Evolutionary conservation across 2,888 invertebrate genomes (phyloP).

Genomic region (Clanis bilineata): DNA sequence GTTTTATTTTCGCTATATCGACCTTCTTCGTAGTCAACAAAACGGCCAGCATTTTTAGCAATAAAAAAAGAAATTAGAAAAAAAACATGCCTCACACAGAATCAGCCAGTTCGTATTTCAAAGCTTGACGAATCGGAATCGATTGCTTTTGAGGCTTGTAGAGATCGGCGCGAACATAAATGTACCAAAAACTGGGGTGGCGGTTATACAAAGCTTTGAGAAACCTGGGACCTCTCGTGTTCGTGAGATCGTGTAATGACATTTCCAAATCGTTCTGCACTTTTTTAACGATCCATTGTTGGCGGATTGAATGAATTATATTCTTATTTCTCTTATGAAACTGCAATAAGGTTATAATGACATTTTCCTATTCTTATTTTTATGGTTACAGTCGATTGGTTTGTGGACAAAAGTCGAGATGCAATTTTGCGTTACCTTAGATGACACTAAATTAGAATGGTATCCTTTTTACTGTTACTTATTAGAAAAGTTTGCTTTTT

Average conservation of each 20-base stretch:
- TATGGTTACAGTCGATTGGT: not conserved
- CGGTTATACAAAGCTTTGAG: conserved; percentile 34
- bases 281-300: conserved; percentile 24
- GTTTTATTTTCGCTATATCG: not conserved
- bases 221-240: conserved; percentile 40
- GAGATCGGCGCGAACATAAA: conserved; percentile 4
- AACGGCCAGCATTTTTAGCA: conserved; percentile 7
- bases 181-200: conserved; percentile 46
- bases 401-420: not conserved
- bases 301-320: conserved; percentile 17
- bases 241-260: conserved; percentile 49
- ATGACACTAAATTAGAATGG: too few relatives aligned
- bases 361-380: not conserved
- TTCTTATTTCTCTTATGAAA: conserved; percentile 9
- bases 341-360: not conserved
- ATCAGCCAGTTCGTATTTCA: conserved; percentile 52
- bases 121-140: conserved; percentile 59
- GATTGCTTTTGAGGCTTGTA: conserved; percentile 46
- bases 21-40: not conserved
- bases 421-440: too few relatives aligned
- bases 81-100: conserved; percentile 44
- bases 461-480: too few relatives aligned
- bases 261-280: conserved; percentile 24
- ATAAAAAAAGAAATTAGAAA: conserved; percentile 25
- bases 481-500: too few relatives aligned